A percentile compares a stretch with the other conserved stretches of the same genome.
Conservation (phyloP, 2,797 vertebrate species). For the Pseudomugil tenellus region DNA sequence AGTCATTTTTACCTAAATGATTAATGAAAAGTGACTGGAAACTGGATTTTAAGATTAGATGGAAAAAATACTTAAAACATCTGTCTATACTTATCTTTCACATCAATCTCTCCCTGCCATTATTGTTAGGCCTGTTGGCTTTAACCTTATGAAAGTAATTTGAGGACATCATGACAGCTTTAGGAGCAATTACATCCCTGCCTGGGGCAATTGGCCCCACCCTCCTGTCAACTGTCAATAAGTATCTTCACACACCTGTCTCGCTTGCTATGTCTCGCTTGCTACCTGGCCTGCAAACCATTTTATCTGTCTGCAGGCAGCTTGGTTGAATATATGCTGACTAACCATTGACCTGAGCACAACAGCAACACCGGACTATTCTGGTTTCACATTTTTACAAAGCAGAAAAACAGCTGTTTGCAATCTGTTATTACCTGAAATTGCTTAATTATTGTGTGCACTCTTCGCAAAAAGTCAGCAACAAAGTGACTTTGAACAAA, state of each 20-base stretch:
- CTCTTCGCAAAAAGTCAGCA: not conserved
- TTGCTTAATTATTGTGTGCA: conserved; percentile 13
- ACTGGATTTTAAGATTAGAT: not conserved
- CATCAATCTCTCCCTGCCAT: not conserved
- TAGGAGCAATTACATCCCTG: conserved; percentile 36
- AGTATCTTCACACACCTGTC: conserved; percentile 18
- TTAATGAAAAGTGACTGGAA: not conserved
- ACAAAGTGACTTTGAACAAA: not conserved
- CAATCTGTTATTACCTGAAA: conserved; percentile 11
- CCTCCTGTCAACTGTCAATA: conserved; percentile 24
- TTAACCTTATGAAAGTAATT: conserved; percentile 14
- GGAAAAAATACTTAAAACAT: too few relatives aligned
- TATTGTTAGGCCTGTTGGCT: conserved; percentile 3
- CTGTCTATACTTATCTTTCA: not conserved
- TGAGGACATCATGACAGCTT: conserved; percentile 43
- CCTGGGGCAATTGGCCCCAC: conserved; percentile 28
- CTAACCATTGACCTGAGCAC: not conserved
- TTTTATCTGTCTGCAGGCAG: not conserved
- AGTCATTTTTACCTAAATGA: not conserved
- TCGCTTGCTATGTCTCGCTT: conserved; percentile 10
- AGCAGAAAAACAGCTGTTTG: not conserved
- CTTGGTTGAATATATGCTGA: not conserved
- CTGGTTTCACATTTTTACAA: conserved; percentile 3
- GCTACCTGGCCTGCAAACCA: conserved; percentile 12
- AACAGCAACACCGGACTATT: not conserved